Conservation (phyloP, 2,888 invertebrate genomes). For the Dryomyza anilis region DNA sequence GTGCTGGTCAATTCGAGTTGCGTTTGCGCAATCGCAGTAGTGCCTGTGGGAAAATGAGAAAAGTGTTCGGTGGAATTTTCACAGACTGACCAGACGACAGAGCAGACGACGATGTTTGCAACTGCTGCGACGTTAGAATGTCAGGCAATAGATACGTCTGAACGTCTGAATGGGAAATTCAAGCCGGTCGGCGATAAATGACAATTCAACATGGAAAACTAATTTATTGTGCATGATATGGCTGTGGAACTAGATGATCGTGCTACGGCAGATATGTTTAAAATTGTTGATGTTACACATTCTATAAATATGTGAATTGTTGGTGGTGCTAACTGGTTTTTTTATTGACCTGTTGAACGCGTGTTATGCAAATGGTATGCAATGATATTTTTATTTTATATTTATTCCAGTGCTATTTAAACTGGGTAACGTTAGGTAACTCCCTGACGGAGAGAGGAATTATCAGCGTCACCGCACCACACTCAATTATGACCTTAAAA, state of each 20-base stretch:
- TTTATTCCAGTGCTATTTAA: no score
- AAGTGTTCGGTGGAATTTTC: constrained; percentile 20
- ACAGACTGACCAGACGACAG: neutral
- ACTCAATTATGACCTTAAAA: no score
- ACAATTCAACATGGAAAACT: constrained; percentile 25
- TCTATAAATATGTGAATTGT: no score
- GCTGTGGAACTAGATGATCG: neutral
- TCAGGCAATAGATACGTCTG: neutral
- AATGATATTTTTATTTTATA: no score
- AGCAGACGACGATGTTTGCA: neutral
- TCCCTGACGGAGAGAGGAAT: no score
- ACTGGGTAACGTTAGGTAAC: no score
- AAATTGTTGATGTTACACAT: no score
- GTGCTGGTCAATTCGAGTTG: constrained; percentile 6
- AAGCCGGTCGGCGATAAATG: constrained; percentile 20
- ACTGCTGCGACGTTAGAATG: constrained; percentile 10
- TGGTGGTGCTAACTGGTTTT: neutral
- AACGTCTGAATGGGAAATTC: neutral
- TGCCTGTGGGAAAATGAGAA: neutral
- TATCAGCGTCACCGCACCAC: no score
- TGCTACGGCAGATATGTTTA: no score
- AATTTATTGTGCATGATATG: constrained; percentile 19
- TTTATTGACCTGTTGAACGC: neutral
- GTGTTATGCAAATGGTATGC: neutral
- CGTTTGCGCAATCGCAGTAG: constrained; percentile 22